These are phyloP conservation scores for Protomyctophum bolini DNA, from an alignment of 2,113 vertebrate species.

Conservation along the genomic window DNA sequence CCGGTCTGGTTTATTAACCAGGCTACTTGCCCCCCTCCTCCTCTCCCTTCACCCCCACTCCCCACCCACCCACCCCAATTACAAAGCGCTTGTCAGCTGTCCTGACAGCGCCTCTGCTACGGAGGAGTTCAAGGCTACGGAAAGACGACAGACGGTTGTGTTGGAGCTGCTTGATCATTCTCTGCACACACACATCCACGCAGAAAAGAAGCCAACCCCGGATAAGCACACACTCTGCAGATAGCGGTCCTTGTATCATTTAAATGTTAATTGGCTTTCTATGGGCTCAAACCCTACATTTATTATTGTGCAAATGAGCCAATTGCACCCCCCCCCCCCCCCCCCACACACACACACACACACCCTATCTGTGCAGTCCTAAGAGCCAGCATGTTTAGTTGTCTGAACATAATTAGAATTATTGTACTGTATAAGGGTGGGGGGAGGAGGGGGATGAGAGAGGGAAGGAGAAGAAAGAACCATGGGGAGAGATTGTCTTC, in stretches of 20 bases:
- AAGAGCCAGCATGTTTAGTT: conserved; percentile 77
- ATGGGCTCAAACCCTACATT: conserved; percentile 74
- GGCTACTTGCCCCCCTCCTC: neutral
- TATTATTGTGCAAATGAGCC: conserved; percentile 82
- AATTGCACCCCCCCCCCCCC: conserved; percentile 56
- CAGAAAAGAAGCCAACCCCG: conserved; percentile 63
- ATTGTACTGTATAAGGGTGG: conserved; percentile 66
- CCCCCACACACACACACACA: no score
- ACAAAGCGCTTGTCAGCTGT: conserved; percentile 53
- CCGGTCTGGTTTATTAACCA: no score
- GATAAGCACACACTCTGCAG: conserved; percentile 75
- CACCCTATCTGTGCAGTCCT: conserved; percentile 69
- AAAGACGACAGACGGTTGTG: conserved; percentile 18
- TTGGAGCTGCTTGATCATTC: conserved; percentile 69
- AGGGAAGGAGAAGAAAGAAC: neutral
- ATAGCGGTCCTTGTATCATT: conserved; percentile 77
- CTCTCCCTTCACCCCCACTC: neutral
- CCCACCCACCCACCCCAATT: conserved; percentile 32
- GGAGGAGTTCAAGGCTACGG: conserved; percentile 29
- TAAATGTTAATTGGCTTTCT: conserved; percentile 81
- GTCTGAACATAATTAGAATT: conserved; percentile 79
- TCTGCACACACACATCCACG: conserved; percentile 57
- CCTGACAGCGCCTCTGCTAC: conserved; percentile 43
- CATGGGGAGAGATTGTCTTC: conserved; percentile 23
- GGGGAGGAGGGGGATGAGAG: conserved; percentile 32